Conservation (phyloP, 2,113 vertebrate genomes). For the Anolis carolinensis region DNA sequence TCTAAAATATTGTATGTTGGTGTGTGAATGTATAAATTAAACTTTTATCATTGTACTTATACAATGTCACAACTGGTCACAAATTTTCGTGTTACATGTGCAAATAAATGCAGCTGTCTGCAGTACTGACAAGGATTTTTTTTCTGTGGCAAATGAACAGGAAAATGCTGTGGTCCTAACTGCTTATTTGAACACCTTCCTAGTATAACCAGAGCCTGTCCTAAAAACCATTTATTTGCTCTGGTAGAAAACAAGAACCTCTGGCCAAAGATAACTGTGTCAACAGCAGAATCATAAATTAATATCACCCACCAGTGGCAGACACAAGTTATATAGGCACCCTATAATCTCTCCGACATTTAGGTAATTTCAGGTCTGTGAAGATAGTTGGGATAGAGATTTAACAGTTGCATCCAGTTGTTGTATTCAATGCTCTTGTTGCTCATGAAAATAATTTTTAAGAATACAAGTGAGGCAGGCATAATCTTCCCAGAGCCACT, state of each 20-base stretch:
- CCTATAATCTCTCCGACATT: neutral
- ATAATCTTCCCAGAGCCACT: no score
- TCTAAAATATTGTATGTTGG: neutral
- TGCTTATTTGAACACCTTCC: neutral
- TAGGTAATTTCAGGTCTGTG: neutral
- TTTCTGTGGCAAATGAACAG: neutral
- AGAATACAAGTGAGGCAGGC: no score
- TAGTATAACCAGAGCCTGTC: neutral
- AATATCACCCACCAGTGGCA: neutral
- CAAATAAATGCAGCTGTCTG: neutral
- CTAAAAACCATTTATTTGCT: neutral
- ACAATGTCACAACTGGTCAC: neutral
- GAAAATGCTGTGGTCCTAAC: neutral
- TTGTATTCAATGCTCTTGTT: no score
- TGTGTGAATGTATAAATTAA: neutral
- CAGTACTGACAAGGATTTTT: neutral
- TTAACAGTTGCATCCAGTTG: no score
- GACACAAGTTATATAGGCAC: neutral
- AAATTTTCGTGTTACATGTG: neutral
- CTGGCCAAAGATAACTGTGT: neutral
- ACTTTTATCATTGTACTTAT: neutral
- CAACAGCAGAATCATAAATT: neutral
- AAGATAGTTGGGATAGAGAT: neutral
- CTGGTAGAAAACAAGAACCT: neutral
- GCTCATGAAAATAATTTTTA: no score